Base-by-base conservation (phyloP, 2,888 invertebrate genomes). In the Drosophila affinis region DNA sequence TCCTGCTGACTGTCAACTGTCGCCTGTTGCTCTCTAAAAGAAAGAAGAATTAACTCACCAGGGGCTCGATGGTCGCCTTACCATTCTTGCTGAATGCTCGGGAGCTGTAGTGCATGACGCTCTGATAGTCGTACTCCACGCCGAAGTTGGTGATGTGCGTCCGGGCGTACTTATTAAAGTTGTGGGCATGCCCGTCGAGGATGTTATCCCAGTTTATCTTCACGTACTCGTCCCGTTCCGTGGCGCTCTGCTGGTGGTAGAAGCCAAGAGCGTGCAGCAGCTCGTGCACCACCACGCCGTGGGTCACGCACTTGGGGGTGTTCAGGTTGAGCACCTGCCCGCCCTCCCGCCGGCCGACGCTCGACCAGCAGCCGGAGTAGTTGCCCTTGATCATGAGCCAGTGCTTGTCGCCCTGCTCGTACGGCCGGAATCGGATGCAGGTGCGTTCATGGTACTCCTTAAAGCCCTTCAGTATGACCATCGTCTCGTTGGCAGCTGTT, bases 171-270 rank as follows among this genome's bases (percentile, higher is more conserved):
- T 95, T 96, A 48, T 94, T 94, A 83, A 96, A 94, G 80, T 94
- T 94, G 73, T 93, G 92, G 65, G 93, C 93, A 63, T 92, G 92
- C 1, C 93, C 93, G 88, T 91, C 77, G 6, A 87, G 70, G 52
- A 92, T 95, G 87, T 97, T 96, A 49, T 95, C 94, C 94, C 95
- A 96, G 56, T 94, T 91, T 76, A 97, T 96, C 75, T 93, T 93
- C 1, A 97, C 95, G 89, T 93, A 96, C 1, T 95, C 93, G 87
- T 97, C 96, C 75, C 97, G 93, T 91, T 97, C 95, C 17, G 94
- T 94, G 24, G 96, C 94, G 86, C 95, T 96, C 89, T 97, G 97
- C 92, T 97, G 97, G 88, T 97, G 97, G 90, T 95, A 96, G 91
- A 97, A 97, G 0, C 97, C 97, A 2, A 96, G 91, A 0, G 96